A percentile compares a stretch with the other conserved stretches of the same genome.
Conservation (phyloP, 2,888 invertebrate genomes). For the Anticlea derivata region DNA sequence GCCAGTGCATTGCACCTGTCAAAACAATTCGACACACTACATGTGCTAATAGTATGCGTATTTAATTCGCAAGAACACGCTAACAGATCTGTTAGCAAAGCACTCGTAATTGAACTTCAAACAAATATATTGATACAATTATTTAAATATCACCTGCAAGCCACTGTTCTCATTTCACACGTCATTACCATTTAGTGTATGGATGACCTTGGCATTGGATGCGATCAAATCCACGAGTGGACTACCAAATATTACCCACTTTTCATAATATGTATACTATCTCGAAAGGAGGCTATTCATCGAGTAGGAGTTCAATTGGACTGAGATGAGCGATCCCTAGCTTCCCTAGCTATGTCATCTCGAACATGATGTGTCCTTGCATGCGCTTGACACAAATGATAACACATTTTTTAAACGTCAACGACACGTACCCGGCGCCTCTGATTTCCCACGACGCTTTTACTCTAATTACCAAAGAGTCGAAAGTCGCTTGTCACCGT, state of each 20-base stretch:
- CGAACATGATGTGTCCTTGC: neutral
- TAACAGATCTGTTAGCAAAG: conserved; percentile 1
- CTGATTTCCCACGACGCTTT: neutral
- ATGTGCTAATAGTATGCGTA: conserved; percentile 4
- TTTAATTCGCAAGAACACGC: conserved; percentile 8
- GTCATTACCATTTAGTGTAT: too few species aligned
- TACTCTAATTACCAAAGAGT: conserved; percentile 17
- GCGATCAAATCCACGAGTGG: too few species aligned
- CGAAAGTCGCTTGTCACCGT: conserved; percentile 25
- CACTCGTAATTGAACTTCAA: conserved; percentile 6
- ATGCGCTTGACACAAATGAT: conserved; percentile 5
- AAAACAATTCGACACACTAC: conserved; percentile 38
- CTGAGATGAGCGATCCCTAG: too few species aligned
- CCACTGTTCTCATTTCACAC: too few species aligned
- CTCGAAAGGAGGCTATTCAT: too few species aligned
- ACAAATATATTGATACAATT: too few species aligned
- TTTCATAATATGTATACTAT: too few species aligned
- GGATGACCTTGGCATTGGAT: too few species aligned
- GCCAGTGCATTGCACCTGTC: conserved; percentile 43
- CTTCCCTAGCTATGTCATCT: too few species aligned
- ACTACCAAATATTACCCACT: too few species aligned
- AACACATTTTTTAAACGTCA: conserved; percentile 5
- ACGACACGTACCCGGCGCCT: neutral
- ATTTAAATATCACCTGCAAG: too few species aligned
- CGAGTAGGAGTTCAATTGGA: too few species aligned